A percentile compares a stretch with the other conserved stretches of the same genome.
Conservation (phyloP, 1,140 invertebrate species). For the Drosophila navojoa region DNA sequence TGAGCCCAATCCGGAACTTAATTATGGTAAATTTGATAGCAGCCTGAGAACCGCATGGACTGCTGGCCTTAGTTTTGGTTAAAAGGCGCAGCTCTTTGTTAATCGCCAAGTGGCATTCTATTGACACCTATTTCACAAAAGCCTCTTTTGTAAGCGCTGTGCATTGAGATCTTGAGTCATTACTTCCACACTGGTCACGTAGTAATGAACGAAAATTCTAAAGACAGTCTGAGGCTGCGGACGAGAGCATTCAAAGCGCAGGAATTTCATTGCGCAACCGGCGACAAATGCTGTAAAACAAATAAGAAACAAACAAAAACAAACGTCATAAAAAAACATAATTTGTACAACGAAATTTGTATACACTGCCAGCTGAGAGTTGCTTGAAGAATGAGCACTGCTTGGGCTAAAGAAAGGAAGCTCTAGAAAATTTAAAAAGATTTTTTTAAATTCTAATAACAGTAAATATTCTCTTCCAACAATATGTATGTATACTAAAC, state of each 20-base stretch:
- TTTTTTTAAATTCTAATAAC: too few relatives aligned
- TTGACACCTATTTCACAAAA: conserved; percentile 35
- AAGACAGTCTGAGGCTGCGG: conserved; percentile 45
- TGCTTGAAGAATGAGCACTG: neutral
- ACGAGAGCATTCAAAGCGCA: conserved; percentile 49
- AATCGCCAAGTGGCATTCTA: conserved; percentile 28
- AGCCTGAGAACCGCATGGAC: conserved; percentile 24
- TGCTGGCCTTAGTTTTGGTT: conserved; percentile 7
- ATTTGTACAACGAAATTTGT: neutral
- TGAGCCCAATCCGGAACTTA: neutral
- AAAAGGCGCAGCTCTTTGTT: conserved; percentile 12
- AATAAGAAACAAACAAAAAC: neutral
- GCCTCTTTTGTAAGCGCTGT: conserved; percentile 12
- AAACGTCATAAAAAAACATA: neutral
- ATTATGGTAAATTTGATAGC: conserved; percentile 1
- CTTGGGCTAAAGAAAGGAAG: too few relatives aligned
- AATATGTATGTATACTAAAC: too few relatives aligned
- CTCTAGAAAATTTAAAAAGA: too few relatives aligned
- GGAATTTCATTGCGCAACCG: conserved; percentile 65
- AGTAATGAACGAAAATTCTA: conserved; percentile 61
- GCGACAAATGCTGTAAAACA: conserved; percentile 31
- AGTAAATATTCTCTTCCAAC: too few relatives aligned
- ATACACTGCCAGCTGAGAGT: neutral
- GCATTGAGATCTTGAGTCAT: conserved; percentile 44
- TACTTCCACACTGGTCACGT: conserved; percentile 69